These are phyloP conservation scores for Battus philenor DNA, from an alignment of 1,140 invertebrate genomes.

Conservation along the genomic window DNA sequence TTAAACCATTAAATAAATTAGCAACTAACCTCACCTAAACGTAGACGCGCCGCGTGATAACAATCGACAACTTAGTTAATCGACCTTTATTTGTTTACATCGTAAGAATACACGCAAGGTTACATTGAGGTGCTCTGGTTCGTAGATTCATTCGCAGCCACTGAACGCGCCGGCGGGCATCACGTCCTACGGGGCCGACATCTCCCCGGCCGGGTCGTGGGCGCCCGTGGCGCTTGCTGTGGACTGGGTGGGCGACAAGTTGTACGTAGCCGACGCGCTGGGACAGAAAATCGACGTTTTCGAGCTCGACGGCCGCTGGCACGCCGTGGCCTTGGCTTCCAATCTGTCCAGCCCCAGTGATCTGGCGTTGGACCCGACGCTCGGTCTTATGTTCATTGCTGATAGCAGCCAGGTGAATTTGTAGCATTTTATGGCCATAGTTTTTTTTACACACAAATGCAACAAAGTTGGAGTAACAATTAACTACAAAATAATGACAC, in stretches of 20 bases:
- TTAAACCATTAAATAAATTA: too few species aligned
- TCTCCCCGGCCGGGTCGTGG: constrained; percentile 88
- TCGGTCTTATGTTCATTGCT: constrained; percentile 95
- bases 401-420: constrained; percentile 90
- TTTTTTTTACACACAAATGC: too few species aligned
- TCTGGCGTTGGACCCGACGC: constrained; percentile 92
- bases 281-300: constrained; percentile 97
- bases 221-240: constrained; percentile 92
- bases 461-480: too few species aligned
- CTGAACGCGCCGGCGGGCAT: constrained; percentile 68
- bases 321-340: constrained; percentile 93
- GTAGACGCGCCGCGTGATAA: too few species aligned
- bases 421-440: too few species aligned
- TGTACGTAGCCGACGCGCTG: constrained; percentile 95
- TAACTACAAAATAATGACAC: too few species aligned
- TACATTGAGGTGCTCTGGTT: not conserved
- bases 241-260: constrained; percentile 97
- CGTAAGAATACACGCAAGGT: too few species aligned
- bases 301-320: constrained; percentile 87
- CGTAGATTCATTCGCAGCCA: constrained; percentile 80
- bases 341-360: constrained; percentile 94
- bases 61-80: too few species aligned
- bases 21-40: too few species aligned
- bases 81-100: too few species aligned
- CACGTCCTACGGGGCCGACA: constrained; percentile 77